Base-by-base conservation (phyloP, 2,113 vertebrate species). In the Anthoscopus minutus region DNA sequence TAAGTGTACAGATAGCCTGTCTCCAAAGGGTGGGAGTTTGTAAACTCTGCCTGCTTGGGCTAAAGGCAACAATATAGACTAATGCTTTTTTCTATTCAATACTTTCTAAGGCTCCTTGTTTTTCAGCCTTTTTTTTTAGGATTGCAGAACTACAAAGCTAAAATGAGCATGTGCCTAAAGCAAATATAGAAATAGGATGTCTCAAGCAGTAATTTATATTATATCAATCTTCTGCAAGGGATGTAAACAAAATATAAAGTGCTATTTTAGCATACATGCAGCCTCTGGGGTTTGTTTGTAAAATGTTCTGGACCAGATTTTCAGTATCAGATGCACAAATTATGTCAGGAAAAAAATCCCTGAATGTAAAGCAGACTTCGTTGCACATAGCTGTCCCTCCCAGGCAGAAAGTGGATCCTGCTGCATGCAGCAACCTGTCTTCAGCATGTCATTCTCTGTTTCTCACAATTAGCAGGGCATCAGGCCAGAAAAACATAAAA, bases 201-300 rank as follows among this genome's bases (percentile, higher is more conserved):
- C 66, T 89, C 76, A 81, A 53, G 28, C 17, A 50, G 77, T 21
- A 78, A 86, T 86, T 95, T 83, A 45, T 86, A 60, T 54, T 78
- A 76, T 33, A 77, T 38, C 60, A n/a, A 48, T 67, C 81, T 67
- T 88, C 81, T 87, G 58, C 58, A 81, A 88, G 64, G 72, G 51
- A 89, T 67, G 86, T 71, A 89, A 87, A 84, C 89, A 96, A 92
- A 95, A 92, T 28, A 67, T 8, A 53, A 81, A 91, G 58, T n/a
- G 38, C 79, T 92, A 54, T 86, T 91, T 93, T 87, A 92, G 87
- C 76, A 87, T 56, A 74, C 27, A 17, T 7, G 54, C 70, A 94
- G 93, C 77, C 62, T 81, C 64, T 33, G 78, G 94, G 71, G 47
- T 71, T 82, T 91, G 58, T 92, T 86, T 96, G 33, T 57, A 81